Conservation (phyloP, 2,888 invertebrate species). For the Drosophila pseudotalamancana region DNA sequence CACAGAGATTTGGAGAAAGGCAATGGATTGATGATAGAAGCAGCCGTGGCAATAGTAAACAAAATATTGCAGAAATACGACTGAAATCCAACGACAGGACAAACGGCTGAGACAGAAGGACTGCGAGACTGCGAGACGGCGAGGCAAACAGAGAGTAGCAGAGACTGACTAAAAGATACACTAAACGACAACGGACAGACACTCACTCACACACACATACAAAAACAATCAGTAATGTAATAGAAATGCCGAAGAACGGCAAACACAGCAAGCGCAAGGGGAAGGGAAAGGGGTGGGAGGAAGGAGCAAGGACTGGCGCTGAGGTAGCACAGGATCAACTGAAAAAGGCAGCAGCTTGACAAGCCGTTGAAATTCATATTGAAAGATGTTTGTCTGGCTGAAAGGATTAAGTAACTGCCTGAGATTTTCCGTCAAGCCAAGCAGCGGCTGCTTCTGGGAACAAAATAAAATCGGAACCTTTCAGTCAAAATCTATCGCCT, state of each 20-base stretch:
- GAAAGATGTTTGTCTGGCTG: slow-evolving; percentile 71
- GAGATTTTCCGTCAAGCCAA: slow-evolving; percentile 9
- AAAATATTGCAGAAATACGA: slow-evolving; percentile 71
- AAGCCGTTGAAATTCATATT: slow-evolving; percentile 80
- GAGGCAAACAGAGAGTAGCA: not conserved
- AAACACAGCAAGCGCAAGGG: slow-evolving; percentile 10
- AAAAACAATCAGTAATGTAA: slow-evolving; percentile 77
- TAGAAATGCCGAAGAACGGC: slow-evolving; percentile 64
- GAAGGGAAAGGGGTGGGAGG: not conserved
- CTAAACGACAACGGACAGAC: slow-evolving; percentile 24
- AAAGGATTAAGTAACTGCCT: slow-evolving; percentile 60
- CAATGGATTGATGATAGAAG: slow-evolving; percentile 66
- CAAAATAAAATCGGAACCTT: too few relatives aligned
- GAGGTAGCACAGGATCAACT: slow-evolving; percentile 34
- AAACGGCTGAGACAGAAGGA: slow-evolving; percentile 13
- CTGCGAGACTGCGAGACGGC: not conserved
- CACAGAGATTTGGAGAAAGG: slow-evolving; percentile 20
- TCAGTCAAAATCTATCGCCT: too few relatives aligned
- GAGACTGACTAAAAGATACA: slow-evolving; percentile 16
- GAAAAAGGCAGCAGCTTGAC: slow-evolving; percentile 72
- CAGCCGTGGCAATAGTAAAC: slow-evolving; percentile 57
- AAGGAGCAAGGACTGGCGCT: slow-evolving; percentile 2
- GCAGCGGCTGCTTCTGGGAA: too few relatives aligned
- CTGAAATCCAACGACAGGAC: slow-evolving; percentile 59
- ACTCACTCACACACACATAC: slow-evolving; percentile 48